These are phyloP conservation scores for Drosophila sp. DNA, from an alignment of 1,140 invertebrate genomes.

Conservation along the genomic window DNA sequence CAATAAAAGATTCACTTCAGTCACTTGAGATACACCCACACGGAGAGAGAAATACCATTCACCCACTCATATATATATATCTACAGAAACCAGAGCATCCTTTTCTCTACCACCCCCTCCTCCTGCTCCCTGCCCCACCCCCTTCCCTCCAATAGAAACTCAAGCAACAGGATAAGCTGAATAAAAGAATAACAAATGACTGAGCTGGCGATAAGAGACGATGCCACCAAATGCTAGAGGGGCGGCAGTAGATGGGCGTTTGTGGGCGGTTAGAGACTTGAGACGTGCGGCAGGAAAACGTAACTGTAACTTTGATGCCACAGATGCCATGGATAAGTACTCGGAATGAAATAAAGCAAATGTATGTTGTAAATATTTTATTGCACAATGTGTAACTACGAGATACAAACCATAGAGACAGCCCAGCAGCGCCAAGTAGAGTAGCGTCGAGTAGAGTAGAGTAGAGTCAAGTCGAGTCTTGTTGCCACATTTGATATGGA, in stretches of 20 bases:
- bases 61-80: neutral
- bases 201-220: conserved; percentile 19
- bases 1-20: conserved; percentile 18
- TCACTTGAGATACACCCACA: conserved; percentile 17
- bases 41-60: neutral
- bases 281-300: conserved; percentile 41
- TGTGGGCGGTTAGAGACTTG: conserved; percentile 5
- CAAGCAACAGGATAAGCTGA: conserved; percentile 52
- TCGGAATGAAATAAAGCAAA: conserved; percentile 60
- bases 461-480: neutral
- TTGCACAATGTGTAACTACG: conserved; percentile 72
- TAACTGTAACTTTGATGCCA: conserved; percentile 55
- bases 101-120: neutral
- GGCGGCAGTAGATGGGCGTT: neutral
- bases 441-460: conserved; percentile 2
- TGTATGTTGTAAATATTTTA: conserved; percentile 77
- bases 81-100: neutral
- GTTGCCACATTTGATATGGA: conserved; percentile 30
- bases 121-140: no score
- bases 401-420: conserved; percentile 36
- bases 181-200: conserved; percentile 25
- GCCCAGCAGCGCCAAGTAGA: neutral
- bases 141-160: neutral
- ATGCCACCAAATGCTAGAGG: neutral
- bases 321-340: conserved; percentile 57